Conservation (phyloP, 2,797 vertebrate genomes). For the Sternotherus odoratus region DNA sequence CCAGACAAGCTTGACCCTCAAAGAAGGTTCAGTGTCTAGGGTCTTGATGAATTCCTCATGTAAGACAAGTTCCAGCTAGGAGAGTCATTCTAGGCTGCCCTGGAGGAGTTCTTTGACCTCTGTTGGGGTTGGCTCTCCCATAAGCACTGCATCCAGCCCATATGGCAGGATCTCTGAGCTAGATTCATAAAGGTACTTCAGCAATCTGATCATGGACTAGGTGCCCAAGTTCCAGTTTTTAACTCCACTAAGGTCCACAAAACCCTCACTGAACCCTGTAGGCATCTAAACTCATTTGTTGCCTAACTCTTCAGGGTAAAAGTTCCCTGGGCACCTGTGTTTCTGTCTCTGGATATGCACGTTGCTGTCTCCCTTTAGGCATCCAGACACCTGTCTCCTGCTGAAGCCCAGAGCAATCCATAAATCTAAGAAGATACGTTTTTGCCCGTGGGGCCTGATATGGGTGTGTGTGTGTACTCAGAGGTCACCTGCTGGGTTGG, state of each 20-base stretch:
- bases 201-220: not conserved
- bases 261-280: not conserved
- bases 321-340: not conserved
- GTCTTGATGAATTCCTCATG: not conserved
- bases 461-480: not conserved
- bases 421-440: not conserved
- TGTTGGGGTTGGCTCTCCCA: not conserved
- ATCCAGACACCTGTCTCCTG: not conserved
- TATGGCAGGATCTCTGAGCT: not conserved
- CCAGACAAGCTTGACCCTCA: not conserved
- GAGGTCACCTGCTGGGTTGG: not conserved
- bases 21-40: not conserved
- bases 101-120: not conserved
- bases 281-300: not conserved
- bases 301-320: not conserved
- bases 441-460: not conserved
- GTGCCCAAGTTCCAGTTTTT: not conserved
- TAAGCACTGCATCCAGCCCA: not conserved
- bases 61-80: not conserved
- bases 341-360: not conserved
- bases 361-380: not conserved
- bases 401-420: not conserved
- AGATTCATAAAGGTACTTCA: not conserved
- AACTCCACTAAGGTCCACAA: not conserved
- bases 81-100: not conserved